These are phyloP conservation scores for Clarias gariepinus DNA, from an alignment of 2,113 vertebrate species.

Conservation along the genomic window DNA sequence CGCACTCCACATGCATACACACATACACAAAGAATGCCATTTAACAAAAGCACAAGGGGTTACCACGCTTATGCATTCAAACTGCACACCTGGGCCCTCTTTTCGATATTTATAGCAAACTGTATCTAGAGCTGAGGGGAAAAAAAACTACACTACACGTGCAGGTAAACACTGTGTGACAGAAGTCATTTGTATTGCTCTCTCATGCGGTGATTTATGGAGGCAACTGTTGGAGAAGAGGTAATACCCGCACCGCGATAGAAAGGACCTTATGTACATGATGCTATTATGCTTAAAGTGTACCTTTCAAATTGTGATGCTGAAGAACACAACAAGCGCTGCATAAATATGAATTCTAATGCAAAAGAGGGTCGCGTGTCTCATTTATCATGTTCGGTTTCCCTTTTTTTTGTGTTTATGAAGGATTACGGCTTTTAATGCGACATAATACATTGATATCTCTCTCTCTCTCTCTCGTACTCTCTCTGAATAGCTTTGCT, in stretches of 20 bases:
- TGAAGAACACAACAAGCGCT: neutral
- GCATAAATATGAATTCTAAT: neutral
- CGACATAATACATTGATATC: neutral
- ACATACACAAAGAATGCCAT: conserved; percentile 14
- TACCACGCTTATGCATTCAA: conserved; percentile 30
- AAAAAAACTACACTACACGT: neutral
- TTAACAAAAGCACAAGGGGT: conserved; percentile 40
- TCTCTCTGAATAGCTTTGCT: neutral
- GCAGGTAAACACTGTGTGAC: conserved; percentile 16
- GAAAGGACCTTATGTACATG: conserved; percentile 7
- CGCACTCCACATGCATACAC: neutral
- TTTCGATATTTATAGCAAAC: conserved; percentile 23
- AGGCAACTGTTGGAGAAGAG: neutral
- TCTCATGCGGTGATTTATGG: conserved; percentile 29
- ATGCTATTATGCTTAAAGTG: conserved; percentile 1
- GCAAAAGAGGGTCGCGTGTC: conserved; percentile 2
- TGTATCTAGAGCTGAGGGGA: neutral
- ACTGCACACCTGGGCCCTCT: conserved; percentile 32
- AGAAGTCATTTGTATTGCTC: conserved; percentile 39
- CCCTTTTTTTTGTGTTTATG: neutral
- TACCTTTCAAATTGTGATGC: neutral
- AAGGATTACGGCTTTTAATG: neutral
- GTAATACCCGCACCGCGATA: neutral
- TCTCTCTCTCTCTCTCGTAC: neutral
- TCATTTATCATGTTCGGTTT: conserved; percentile 27